phyloP scores from a whole-genome alignment of 2,888 invertebrate genomes.

The Iphiclides podalirius region DNA sequence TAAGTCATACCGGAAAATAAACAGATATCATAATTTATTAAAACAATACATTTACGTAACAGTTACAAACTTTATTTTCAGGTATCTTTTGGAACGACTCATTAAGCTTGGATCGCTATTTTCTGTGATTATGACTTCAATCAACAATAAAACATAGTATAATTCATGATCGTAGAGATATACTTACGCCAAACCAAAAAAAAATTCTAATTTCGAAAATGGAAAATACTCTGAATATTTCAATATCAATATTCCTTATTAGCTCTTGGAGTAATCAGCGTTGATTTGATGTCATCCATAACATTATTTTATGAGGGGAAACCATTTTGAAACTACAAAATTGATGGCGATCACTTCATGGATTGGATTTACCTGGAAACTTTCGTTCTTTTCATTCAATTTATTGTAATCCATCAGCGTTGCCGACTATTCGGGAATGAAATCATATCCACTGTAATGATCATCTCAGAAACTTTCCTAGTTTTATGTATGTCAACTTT shows the following conservation, averaged over 20 bases:
- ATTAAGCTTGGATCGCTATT: background rate
- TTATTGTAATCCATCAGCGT: background rate
- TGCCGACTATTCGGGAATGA: background rate
- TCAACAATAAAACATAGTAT: too few species aligned
- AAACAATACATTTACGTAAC: too few species aligned
- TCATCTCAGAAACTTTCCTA: background rate
- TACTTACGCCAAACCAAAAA: too few species aligned
- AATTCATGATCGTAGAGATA: too few species aligned
- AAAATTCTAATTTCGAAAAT: too few species aligned
- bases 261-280: background rate
- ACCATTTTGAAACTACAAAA: background rate
- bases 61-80: too few species aligned
- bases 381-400: background rate
- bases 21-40: too few species aligned
- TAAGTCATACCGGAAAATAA: too few species aligned
- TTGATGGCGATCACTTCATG: background rate
- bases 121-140: too few species aligned
- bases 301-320: background rate
- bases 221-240: background rate
- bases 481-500: background rate
- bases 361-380: background rate
- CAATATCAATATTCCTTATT: background rate
- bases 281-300: background rate
- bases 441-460: constrained; percentile 4
- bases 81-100: too few species aligned